Base-by-base conservation (phyloP, 2,797 vertebrate genomes). In the Scleropages formosus region DNA sequence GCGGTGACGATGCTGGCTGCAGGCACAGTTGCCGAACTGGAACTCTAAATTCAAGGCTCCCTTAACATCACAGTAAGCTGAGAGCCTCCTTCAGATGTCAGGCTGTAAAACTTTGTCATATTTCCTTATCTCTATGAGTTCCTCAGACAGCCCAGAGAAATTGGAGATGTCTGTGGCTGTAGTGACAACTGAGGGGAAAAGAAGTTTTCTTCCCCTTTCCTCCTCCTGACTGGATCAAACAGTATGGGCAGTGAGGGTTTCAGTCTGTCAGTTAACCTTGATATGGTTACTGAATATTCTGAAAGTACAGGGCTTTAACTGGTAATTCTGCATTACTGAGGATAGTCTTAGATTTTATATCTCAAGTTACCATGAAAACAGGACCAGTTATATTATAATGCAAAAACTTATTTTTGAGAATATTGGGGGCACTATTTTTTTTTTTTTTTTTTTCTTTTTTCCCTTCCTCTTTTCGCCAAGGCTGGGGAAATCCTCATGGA, bases 101-200 rank as follows among this genome's bases (percentile, higher is more conserved):
- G 82, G 85, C 85, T 86, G 87, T 82, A 76, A 80, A 88, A 89
- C 83, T 88, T 88, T 87, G 84, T 87, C 85, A 87, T 86, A 81
- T 88, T 87, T 85, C 27, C 87, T 90, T 89, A 91, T 91, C 88
- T 89, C 83, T 85, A 82, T 86, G 91, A 91, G 91, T 91, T 91
- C 88, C 85, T 84, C 87, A 84, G 88, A 88, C 88, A 88, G 86
- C 87, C 85, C 77, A 84, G 86, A 92, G 90, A 90, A 88, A 91
- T 90, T 87, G 78, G 83, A 86, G 84, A 87, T 81, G 86, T 87
- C 85, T 89, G 78, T 74, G 76, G 87, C 83, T 80, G 81, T 82
- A 83, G 73, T 85, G 88, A 89, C 86, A 88, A 84, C 85, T 88
- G 81, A 78, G 82, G 79, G 81, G 78, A 77, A 78, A 80, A 49